Percentiles rank a stretch among this genome's conserved stretches.
Evolutionary conservation across 2,888 invertebrate genomes (phyloP).

Genomic region (Tuta absoluta): DNA sequence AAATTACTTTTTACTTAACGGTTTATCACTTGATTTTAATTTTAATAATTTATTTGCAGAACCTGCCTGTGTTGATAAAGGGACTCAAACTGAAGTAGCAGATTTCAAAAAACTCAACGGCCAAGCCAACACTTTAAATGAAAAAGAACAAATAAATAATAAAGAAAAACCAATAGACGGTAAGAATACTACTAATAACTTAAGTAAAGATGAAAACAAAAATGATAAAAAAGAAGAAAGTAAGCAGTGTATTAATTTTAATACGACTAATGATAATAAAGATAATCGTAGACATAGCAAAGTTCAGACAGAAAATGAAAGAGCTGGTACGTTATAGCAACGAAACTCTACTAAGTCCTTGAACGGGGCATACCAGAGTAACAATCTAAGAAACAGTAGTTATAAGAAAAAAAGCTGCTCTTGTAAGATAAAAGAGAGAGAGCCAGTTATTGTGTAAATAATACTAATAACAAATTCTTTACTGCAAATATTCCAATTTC

Average conservation of each 20-base stretch:
- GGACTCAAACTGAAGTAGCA: constrained; percentile 66
- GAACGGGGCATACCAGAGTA: constrained; percentile 53
- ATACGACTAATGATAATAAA: constrained; percentile 37
- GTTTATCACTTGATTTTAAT: neutral
- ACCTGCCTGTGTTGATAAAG: constrained; percentile 58
- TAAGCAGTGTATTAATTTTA: constrained; percentile 45
- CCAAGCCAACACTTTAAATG: constrained; percentile 49
- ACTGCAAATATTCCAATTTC: neutral
- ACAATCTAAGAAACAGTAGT: constrained; percentile 50
- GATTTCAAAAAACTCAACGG: constrained; percentile 66
- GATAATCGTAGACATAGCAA: constrained; percentile 34
- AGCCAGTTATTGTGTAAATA: constrained; percentile 63
- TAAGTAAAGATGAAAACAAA: constrained; percentile 24
- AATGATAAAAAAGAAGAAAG: constrained; percentile 41
- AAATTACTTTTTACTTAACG: too few relatives aligned
- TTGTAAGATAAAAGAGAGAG: constrained; percentile 67
- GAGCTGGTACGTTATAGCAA: constrained; percentile 69
- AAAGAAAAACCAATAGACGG: constrained; percentile 41
- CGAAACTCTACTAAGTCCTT: constrained; percentile 66
- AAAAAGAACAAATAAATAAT: constrained; percentile 33
- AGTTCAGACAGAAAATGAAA: constrained; percentile 48
- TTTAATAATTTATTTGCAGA: constrained; percentile 48
- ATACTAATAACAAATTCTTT: too few relatives aligned
- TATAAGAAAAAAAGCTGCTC: constrained; percentile 70
- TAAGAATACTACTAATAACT: constrained; percentile 28